phyloP scores from a whole-genome alignment of 2,888 invertebrate genomes.

The Hololepta plana region DNA sequence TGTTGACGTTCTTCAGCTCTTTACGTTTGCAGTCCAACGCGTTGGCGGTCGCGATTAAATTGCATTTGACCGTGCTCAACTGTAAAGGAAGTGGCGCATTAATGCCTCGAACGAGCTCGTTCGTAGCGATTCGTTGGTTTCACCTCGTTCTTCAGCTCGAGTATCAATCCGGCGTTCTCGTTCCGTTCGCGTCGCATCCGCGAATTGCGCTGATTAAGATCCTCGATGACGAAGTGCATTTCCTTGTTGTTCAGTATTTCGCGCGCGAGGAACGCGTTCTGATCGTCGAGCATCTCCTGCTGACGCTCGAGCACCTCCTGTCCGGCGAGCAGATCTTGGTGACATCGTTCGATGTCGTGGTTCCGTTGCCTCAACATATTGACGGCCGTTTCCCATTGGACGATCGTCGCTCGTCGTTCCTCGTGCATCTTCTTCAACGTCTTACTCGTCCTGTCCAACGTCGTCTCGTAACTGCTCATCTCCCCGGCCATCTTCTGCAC shows the following conservation, averaged over 20 bases:
- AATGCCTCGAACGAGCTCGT: background rate
- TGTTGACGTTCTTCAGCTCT: slow-evolving; percentile 14
- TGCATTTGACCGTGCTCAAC: slow-evolving; percentile 31
- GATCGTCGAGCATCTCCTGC: slow-evolving; percentile 36
- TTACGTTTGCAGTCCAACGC: slow-evolving; percentile 19
- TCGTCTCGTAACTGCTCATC: slow-evolving; percentile 33
- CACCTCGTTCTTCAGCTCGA: slow-evolving; percentile 28
- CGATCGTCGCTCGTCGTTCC: slow-evolving; percentile 47
- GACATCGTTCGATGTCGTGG: too few relatives aligned
- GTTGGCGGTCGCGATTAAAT: slow-evolving; percentile 27
- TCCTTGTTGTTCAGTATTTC: slow-evolving; percentile 38
- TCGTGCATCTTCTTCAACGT: slow-evolving; percentile 34
- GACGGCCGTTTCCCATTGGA: slow-evolving; percentile 55
- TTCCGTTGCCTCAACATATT: slow-evolving; percentile 52
- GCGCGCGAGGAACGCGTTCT: slow-evolving; percentile 38
- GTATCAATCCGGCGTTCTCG: slow-evolving; percentile 19
- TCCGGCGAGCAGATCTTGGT: slow-evolving; percentile 20
- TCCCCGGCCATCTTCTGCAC: slow-evolving; percentile 31
- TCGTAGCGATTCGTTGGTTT: background rate
- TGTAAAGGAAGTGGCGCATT: slow-evolving; percentile 20
- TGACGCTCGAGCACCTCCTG: slow-evolving; percentile 22
- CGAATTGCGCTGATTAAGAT: slow-evolving; percentile 25
- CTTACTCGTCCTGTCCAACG: slow-evolving; percentile 22
- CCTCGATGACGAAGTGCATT: slow-evolving; percentile 20
- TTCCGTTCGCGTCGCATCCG: slow-evolving; percentile 21